These are phyloP conservation scores for Synergus laeviventris DNA, from an alignment of 2,888 invertebrate genomes.

Conservation along the genomic window DNA sequence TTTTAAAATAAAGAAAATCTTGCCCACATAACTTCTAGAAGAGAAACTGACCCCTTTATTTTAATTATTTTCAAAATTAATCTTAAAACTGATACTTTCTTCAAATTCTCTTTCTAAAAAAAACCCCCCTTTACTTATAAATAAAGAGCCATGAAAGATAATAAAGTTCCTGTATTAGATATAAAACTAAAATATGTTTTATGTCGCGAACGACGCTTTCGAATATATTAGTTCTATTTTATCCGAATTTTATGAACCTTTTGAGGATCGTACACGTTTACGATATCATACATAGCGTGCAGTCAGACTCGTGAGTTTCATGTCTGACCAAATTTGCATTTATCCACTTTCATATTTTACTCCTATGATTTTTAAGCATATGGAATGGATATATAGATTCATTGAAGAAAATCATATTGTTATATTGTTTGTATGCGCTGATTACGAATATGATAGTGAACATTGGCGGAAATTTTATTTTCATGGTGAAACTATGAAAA, in stretches of 20 bases:
- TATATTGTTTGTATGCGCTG: too few relatives aligned
- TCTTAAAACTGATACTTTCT: background rate
- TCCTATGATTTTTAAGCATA: too few relatives aligned
- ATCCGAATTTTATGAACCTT: slow-evolving; percentile 11
- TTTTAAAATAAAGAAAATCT: too few relatives aligned
- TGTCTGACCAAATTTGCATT: slow-evolving; percentile 1
- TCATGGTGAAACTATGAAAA: too few relatives aligned
- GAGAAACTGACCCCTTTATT: too few relatives aligned
- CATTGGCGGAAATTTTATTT: too few relatives aligned
- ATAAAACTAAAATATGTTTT: slow-evolving; percentile 1
- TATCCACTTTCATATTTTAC: background rate
- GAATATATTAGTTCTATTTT: background rate
- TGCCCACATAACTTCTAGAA: too few relatives aligned
- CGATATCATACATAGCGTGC: background rate
- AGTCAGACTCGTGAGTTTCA: background rate
- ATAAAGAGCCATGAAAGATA: background rate
- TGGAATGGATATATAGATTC: too few relatives aligned
- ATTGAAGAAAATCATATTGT: too few relatives aligned
- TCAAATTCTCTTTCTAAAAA: background rate
- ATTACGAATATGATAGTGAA: too few relatives aligned
- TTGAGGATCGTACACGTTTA: background rate
- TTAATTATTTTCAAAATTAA: too few relatives aligned
- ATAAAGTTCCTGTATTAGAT: background rate
- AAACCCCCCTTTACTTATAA: background rate
- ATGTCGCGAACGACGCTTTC: background rate